A percentile compares a stretch with the other conserved stretches of the same genome.
phyloP scores from a whole-genome alignment of 2,888 invertebrate species.

The Psococerastis gibbosa region DNA sequence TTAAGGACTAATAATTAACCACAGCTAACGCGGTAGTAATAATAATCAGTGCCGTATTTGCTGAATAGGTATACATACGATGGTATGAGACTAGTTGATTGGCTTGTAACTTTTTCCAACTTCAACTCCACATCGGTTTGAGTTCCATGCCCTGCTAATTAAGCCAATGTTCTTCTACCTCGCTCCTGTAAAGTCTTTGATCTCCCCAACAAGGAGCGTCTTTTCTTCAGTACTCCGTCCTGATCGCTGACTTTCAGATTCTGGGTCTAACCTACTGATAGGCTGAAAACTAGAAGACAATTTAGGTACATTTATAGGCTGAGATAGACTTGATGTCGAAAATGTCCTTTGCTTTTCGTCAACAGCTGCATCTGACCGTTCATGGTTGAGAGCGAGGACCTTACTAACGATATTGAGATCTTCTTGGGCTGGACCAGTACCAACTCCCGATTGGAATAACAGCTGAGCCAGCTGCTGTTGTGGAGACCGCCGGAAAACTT shows the following conservation, averaged over 20 bases:
- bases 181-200: background rate
- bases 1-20: no score
- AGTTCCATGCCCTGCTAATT: no score
- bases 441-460: slow-evolving; percentile 44
- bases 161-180: background rate
- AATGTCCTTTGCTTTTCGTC: background rate
- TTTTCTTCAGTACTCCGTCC: slow-evolving; percentile 4
- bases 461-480: slow-evolving; percentile 39
- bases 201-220: slow-evolving; percentile 4
- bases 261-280: background rate
- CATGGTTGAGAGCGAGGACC: slow-evolving; percentile 60
- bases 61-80: no score
- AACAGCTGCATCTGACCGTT: background rate
- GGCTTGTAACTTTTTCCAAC: background rate
- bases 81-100: background rate
- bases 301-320: background rate
- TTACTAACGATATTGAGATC: slow-evolving; percentile 66
- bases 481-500: slow-evolving; percentile 15
- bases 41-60: no score
- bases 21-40: no score
- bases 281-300: background rate
- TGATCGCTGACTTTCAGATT: background rate
- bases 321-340: background rate
- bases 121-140: no score
- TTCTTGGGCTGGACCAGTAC: slow-evolving; percentile 36